Conservation (phyloP, 1,140 invertebrate genomes). For the Cherax destructor region DNA sequence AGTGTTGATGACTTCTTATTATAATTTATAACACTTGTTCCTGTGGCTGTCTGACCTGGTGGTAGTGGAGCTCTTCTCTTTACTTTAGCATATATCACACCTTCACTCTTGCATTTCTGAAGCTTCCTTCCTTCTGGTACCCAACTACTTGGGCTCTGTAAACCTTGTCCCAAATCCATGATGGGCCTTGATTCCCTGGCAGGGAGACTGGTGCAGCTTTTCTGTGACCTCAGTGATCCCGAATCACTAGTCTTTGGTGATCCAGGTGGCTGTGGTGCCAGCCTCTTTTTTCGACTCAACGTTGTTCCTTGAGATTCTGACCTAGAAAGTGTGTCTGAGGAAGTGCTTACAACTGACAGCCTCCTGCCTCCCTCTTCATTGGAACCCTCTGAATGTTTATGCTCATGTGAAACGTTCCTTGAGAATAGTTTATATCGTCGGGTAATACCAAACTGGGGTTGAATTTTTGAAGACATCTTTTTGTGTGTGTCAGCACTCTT, state of each 20-base stretch:
- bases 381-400: neutral
- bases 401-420: conserved; percentile 8
- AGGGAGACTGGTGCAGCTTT: conserved; percentile 54
- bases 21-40: neutral
- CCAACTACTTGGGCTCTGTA: neutral
- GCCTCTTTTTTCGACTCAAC: conserved; percentile 46
- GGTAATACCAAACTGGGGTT: conserved; percentile 33
- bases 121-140: conserved; percentile 19
- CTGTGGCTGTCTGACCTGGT: conserved; percentile 12
- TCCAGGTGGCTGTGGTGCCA: conserved; percentile 48
- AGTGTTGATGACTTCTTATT: neutral
- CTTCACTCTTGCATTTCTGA: conserved; percentile 60
- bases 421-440: conserved; percentile 46
- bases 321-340: conserved; percentile 44
- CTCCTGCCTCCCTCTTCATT: conserved; percentile 31
- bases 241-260: conserved; percentile 51
- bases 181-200: conserved; percentile 12
- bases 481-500: conserved; percentile 57
- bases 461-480: conserved; percentile 13
- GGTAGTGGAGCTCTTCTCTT: conserved; percentile 63
- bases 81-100: conserved; percentile 32
- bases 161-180: neutral
- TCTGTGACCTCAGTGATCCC: conserved; percentile 42
- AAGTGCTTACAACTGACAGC: conserved; percentile 47
- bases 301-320: conserved; percentile 17